phyloP scores from a whole-genome alignment of 2,113 vertebrate species.

The Ceuthmochares aereus region DNA sequence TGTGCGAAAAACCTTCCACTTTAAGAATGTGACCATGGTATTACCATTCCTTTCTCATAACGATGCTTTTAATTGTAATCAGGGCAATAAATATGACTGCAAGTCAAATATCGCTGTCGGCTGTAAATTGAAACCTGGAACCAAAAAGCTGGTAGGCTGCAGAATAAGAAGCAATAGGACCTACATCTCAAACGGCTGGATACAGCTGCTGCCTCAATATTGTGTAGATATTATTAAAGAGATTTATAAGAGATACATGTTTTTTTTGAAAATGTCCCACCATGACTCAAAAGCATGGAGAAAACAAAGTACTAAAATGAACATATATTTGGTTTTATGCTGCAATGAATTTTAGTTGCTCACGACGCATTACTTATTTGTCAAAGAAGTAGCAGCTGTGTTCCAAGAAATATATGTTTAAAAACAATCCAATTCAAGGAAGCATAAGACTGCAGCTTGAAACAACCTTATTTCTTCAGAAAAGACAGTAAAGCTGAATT shows the following conservation, averaged over 20 bases:
- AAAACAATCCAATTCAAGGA: constrained; percentile 14
- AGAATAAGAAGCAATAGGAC: constrained; percentile 41
- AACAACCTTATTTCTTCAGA: constrained; percentile 4
- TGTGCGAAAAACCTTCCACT: background rate
- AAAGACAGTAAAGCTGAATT: background rate
- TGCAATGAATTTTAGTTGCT: constrained; percentile 45
- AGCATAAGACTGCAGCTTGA: background rate
- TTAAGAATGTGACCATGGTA: background rate
- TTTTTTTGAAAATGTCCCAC: constrained; percentile 20
- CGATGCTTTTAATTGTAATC: constrained; percentile 60
- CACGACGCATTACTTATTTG: constrained; percentile 47
- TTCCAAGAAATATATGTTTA: constrained; percentile 15
- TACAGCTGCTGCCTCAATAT: background rate
- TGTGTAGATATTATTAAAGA: constrained; percentile 41
- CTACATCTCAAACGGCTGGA: constrained; percentile 36
- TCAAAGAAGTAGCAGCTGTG: background rate
- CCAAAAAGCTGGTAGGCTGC: constrained; percentile 24
- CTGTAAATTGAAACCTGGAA: constrained; percentile 64
- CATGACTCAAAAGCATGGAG: constrained; percentile 16
- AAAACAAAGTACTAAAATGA: constrained; percentile 62
- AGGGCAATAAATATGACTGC: constrained; percentile 49
- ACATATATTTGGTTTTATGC: constrained; percentile 62
- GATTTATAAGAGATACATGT: constrained; percentile 58
- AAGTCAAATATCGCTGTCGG: constrained; percentile 32
- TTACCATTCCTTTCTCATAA: constrained; percentile 12